Conservation (phyloP, 2,888 invertebrate species). For the Drosophila rubida region DNA sequence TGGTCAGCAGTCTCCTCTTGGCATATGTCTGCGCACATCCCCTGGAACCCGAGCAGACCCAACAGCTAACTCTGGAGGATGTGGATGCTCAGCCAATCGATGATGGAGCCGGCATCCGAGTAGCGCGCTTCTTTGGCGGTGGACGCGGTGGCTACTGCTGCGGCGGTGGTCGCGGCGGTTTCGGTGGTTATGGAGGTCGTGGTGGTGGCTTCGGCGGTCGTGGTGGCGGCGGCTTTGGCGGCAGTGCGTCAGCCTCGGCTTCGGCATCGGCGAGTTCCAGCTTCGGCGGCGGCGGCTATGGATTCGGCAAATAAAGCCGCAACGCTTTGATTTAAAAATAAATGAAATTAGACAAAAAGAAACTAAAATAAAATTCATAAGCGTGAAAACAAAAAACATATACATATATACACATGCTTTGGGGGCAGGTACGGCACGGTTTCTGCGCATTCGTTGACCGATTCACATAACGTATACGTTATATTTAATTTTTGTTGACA, state of each 20-base stretch:
- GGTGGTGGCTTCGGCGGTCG: slow-evolving; percentile 31
- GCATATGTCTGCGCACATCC: slow-evolving; percentile 48
- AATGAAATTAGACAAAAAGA: slow-evolving; percentile 27
- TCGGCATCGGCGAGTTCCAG: slow-evolving; percentile 30
- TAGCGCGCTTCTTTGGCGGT: slow-evolving; percentile 57
- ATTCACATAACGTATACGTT: background rate
- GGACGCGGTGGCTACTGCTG: slow-evolving; percentile 34
- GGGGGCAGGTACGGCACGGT: slow-evolving; percentile 30
- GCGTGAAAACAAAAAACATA: background rate
- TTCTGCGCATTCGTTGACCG: slow-evolving; percentile 14
- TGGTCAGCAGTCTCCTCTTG: slow-evolving; percentile 49
- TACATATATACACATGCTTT: slow-evolving; percentile 1
- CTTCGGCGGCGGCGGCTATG: slow-evolving; percentile 1
- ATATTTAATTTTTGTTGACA: slow-evolving; percentile 19
- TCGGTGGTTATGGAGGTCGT: slow-evolving; percentile 25
- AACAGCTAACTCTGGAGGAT: slow-evolving; percentile 44
- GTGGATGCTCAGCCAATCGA: slow-evolving; percentile 39
- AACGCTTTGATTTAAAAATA: slow-evolving; percentile 1
- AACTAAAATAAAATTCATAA: background rate
- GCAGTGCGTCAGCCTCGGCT: slow-evolving; percentile 34
- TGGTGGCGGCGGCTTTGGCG: slow-evolving; percentile 22
- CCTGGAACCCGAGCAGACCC: slow-evolving; percentile 29
- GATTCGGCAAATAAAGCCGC: slow-evolving; percentile 38
- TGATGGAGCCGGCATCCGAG: slow-evolving; percentile 40
- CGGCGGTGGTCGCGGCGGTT: slow-evolving; percentile 31